These are phyloP conservation scores for Blastobasis adustella DNA, from an alignment of 2,888 invertebrate genomes.

Conservation along the genomic window DNA sequence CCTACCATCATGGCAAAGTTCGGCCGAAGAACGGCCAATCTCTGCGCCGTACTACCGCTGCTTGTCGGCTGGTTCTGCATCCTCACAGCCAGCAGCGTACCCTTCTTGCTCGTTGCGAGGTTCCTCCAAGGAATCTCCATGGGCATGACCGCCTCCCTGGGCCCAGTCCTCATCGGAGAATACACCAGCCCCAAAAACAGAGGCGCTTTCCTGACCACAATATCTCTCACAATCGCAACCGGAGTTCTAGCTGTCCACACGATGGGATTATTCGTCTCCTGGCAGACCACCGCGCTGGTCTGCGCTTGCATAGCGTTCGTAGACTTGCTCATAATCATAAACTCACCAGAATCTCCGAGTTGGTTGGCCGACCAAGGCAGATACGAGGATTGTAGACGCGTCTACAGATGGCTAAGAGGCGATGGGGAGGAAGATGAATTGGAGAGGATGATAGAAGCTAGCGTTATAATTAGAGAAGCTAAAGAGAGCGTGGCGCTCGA, in stretches of 20 bases:
- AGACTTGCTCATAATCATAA: conserved; percentile 49
- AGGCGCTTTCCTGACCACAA: conserved; percentile 74
- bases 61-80: conserved; percentile 70
- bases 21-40: conserved; percentile 67
- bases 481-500: conserved; percentile 24
- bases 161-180: conserved; percentile 70
- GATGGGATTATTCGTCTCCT: conserved; percentile 73
- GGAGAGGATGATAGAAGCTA: conserved; percentile 38
- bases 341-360: conserved; percentile 77
- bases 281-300: conserved; percentile 70
- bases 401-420: conserved; percentile 75
- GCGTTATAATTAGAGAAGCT: conserved; percentile 30
- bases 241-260: conserved; percentile 76
- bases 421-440: conserved; percentile 48
- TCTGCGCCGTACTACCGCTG: conserved; percentile 56
- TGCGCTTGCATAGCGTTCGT: conserved; percentile 55
- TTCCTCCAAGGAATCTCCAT: conserved; percentile 59
- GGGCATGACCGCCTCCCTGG: conserved; percentile 66
- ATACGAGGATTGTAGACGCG: conserved; percentile 64
- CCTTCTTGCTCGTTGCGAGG: conserved; percentile 37
- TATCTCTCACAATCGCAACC: conserved; percentile 73
- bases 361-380: conserved; percentile 76
- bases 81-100: conserved; percentile 35
- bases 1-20: conserved; percentile 64
- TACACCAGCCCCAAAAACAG: conserved; percentile 73